Base-by-base conservation (phyloP, 1,140 invertebrate species). In the Drosophila arizonae region DNA sequence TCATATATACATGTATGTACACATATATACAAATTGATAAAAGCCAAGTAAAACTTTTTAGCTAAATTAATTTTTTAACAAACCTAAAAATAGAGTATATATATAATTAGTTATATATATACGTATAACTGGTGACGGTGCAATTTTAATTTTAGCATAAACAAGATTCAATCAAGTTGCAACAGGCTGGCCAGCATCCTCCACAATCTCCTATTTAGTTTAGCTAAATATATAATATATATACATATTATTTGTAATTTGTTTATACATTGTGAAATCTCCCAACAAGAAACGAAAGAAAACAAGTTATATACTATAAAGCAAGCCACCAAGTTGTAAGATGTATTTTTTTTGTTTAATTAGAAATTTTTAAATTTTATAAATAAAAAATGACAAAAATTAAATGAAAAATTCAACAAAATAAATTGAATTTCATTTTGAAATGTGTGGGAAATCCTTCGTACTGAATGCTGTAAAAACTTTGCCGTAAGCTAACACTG, bases 31-130 rank as follows among this genome's bases (percentile, higher is more conserved):
- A 54, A 63, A 67, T 45, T 41, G 57, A 63, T 70, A 75, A 82
- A 81, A 77, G 81, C 81, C 81, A 86, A 87, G 84, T 87, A 87
- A 88, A 87, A 87, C 76, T 79, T 87, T 87, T 87, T 87, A 88
- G 84, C 79, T 77, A 87, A 87, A 87, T 84, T 80, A 88, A 88
- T 84, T 82, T 88, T 88, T 66, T 62, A 56, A 62, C 54, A 72
- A 57, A 63, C 46, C 30, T 76, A 46, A 76, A 73, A 71, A 77
- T 72, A 77, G 51, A 64, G 45, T 28, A 87, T 86, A 84, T 70
- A 30, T 60, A 78, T 71, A 81, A 56, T n/a, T n/a, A 81, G 6
- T 15, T 50, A 58, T 81, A 71, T 70, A 50, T 78, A 79, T 82
- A 84, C 66, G 76, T 70, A 74, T 76, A 87, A 82, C 76, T 82